phyloP scores from a whole-genome alignment of 2,888 invertebrate species.

The Drosophila mercatorum region DNA sequence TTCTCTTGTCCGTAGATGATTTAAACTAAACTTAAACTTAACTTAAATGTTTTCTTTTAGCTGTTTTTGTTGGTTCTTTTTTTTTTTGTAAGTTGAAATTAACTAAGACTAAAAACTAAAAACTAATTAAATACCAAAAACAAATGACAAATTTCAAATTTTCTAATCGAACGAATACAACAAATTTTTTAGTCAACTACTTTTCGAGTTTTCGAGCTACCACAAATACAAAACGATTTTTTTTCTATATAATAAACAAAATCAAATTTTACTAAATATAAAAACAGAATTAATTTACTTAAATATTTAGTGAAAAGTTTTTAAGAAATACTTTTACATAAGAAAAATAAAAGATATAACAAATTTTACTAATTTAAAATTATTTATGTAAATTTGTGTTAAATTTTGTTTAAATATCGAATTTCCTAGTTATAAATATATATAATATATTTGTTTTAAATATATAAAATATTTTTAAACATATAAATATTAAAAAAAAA shows the following conservation, averaged over 20 bases:
- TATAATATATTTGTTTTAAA: no score
- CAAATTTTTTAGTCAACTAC: conserved; percentile 26
- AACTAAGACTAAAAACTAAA: conserved; percentile 29
- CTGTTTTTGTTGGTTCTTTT: background rate
- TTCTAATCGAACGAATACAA: conserved; percentile 24
- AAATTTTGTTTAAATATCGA: no score
- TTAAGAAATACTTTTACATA: conserved; percentile 23
- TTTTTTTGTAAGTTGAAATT: conserved; percentile 46
- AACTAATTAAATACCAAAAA: conserved; percentile 17
- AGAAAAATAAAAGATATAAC: background rate
- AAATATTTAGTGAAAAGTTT: background rate
- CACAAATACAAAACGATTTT: conserved; percentile 31
- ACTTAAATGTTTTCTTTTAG: conserved; percentile 34
- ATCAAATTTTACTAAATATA: conserved; percentile 8
- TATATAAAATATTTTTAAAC: conserved; percentile 14
- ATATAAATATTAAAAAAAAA: no score
- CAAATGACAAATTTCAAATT: conserved; percentile 26
- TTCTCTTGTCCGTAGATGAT: conserved; percentile 9
- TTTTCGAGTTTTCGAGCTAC: conserved; percentile 19
- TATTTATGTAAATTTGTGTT: conserved; percentile 1
- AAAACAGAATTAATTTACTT: conserved; percentile 1
- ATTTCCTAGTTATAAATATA: no score
- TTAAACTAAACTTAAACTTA: conserved; percentile 50
- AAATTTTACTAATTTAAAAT: conserved; percentile 23
- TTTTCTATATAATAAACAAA: background rate